These are phyloP conservation scores for Campoletis sonorensis DNA, from an alignment of 1,140 invertebrate species.

Conservation along the genomic window DNA sequence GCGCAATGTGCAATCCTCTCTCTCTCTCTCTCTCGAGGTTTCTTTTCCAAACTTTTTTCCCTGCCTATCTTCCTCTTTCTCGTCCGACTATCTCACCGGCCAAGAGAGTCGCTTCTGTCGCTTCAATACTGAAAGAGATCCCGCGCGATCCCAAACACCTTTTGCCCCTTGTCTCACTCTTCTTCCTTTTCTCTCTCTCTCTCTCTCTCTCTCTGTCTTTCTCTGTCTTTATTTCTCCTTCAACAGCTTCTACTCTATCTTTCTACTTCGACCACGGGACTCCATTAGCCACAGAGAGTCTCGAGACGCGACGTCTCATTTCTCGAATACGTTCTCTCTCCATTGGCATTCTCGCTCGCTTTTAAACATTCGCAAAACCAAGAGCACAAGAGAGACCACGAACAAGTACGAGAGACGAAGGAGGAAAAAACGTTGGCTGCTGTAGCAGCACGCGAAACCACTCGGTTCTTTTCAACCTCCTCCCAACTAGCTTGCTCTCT, in stretches of 20 bases:
- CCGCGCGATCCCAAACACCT: constrained; percentile 42
- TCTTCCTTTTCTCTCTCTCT: background rate
- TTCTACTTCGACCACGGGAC: constrained; percentile 26
- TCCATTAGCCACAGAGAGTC: constrained; percentile 44
- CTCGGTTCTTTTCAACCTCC: constrained; percentile 31
- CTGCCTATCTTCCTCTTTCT: constrained; percentile 43
- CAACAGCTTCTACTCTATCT: constrained; percentile 12
- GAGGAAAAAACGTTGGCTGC: constrained; percentile 15
- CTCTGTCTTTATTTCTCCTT: too few species aligned
- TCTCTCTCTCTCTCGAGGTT: too few species aligned
- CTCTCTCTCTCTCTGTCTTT: too few species aligned
- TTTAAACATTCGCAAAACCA: background rate
- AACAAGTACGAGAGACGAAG: background rate
- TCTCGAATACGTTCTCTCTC: constrained; percentile 35
- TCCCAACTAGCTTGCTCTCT: constrained; percentile 5
- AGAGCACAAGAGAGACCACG: background rate
- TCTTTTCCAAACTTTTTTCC: background rate
- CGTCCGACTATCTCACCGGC: constrained; percentile 35
- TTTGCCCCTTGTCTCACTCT: background rate
- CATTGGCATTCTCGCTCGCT: background rate
- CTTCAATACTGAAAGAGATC: constrained; percentile 32
- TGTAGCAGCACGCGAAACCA: constrained; percentile 38
- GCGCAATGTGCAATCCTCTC: constrained; percentile 8
- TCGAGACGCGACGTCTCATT: constrained; percentile 53
- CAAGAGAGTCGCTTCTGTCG: constrained; percentile 14